Conservation (phyloP, 2,797 vertebrate species). For the Manis crassicaudata region DNA sequence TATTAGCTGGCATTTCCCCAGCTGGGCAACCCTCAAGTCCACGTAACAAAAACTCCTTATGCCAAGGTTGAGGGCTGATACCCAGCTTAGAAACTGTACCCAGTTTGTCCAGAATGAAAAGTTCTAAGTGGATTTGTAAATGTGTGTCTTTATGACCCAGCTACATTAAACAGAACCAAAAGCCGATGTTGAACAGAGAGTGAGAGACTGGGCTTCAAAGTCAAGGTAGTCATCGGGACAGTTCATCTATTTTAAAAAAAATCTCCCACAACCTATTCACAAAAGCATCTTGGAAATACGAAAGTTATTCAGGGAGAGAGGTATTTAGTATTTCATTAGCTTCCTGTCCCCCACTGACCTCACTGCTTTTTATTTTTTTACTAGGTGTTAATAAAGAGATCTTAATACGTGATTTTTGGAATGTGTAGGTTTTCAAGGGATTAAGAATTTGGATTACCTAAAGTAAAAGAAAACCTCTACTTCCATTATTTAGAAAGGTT, state of each 20-base stretch:
- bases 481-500: not conserved
- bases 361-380: not conserved
- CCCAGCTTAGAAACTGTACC: constrained; percentile 75
- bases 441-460: not conserved
- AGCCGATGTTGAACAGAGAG: not conserved
- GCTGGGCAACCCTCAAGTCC: constrained; percentile 72
- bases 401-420: not conserved
- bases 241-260: not conserved
- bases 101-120: constrained; percentile 60
- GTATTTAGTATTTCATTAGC: not conserved
- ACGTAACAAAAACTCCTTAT: constrained; percentile 73
- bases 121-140: constrained; percentile 38
- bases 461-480: not conserved
- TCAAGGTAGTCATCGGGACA: not conserved
- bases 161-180: not conserved
- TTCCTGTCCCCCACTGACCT: not conserved
- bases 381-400: not conserved
- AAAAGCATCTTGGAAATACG: constrained; percentile 23
- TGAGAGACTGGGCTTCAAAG: constrained; percentile 25
- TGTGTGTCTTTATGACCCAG: not conserved
- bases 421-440: not conserved
- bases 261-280: not conserved
- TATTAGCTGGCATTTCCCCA: constrained; percentile 77
- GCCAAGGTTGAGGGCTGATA: constrained; percentile 55
- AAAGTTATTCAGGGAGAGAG: not conserved